A percentile compares a stretch with the other conserved stretches of the same genome.
phyloP scores from a whole-genome alignment of 1,140 invertebrate species.

The Chelonus insularis region DNA sequence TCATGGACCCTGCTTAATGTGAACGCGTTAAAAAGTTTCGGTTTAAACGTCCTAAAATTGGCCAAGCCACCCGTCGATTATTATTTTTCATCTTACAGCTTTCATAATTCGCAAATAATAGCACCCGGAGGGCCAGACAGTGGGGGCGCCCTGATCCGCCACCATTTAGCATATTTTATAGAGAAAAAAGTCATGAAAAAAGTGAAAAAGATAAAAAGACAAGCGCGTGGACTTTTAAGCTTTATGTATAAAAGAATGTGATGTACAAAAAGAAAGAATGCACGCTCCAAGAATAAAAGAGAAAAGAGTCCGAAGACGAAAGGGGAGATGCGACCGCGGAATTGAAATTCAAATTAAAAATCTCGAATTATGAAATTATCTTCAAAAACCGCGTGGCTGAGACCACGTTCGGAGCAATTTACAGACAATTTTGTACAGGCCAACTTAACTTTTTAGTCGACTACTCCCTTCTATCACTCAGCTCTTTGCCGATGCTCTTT shows the following conservation, averaged over 20 bases:
- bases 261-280: conserved; percentile 16
- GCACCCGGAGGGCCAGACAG: conserved; percentile 28
- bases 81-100: conserved; percentile 46
- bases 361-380: conserved; percentile 50
- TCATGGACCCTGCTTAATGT: conserved; percentile 33
- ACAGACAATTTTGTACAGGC: conserved; percentile 46
- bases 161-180: conserved; percentile 50
- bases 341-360: conserved; percentile 58
- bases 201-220: conserved; percentile 10
- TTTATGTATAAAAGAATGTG: not conserved
- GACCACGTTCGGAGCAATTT: conserved; percentile 43
- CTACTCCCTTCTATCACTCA: conserved; percentile 2
- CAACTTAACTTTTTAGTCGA: conserved; percentile 9
- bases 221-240: not conserved
- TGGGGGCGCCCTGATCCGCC: conserved; percentile 29
- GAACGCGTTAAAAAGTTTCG: not conserved
- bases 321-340: conserved; percentile 35
- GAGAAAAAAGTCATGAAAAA: conserved; percentile 21
- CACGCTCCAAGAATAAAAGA: conserved; percentile 9
- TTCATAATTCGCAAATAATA: conserved; percentile 55
- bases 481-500: conserved; percentile 8
- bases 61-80: conserved; percentile 29
- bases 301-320: conserved; percentile 6
- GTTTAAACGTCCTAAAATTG: conserved; percentile 32
- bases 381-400: conserved; percentile 30